These are phyloP conservation scores for Epirrhoe alternata DNA, from an alignment of 2,888 invertebrate genomes.

Conservation along the genomic window DNA sequence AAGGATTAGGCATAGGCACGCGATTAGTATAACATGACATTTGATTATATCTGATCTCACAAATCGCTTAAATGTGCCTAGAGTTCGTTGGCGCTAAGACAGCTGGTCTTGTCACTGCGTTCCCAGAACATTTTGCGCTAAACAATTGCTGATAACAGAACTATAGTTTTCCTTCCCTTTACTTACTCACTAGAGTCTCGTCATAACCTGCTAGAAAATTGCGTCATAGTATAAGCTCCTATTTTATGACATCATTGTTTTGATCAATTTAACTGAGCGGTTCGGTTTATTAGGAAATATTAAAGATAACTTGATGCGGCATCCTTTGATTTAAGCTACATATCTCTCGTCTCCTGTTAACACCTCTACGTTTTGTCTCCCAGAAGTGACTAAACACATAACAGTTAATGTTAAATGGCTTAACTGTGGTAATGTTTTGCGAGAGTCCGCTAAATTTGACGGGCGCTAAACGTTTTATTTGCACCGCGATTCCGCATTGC, in stretches of 20 bases:
- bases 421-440: constrained; percentile 69
- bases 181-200: constrained; percentile 20
- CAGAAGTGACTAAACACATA: constrained; percentile 54
- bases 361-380: constrained; percentile 28
- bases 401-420: constrained; percentile 68
- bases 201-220: constrained; percentile 23
- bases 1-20: constrained; percentile 26
- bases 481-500: constrained; percentile 60
- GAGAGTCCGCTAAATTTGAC: constrained; percentile 67
- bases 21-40: constrained; percentile 23
- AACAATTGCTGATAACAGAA: constrained; percentile 15
- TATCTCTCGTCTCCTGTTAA: constrained; percentile 26
- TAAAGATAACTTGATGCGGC: not conserved
- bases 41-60: constrained; percentile 5
- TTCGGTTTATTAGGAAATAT: not conserved
- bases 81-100: constrained; percentile 7
- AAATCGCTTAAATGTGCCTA: not conserved
- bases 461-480: constrained; percentile 65
- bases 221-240: constrained; percentile 26
- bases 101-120: constrained; percentile 14
- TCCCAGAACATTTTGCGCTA: constrained; percentile 16
- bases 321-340: constrained; percentile 17
- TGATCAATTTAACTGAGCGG: constrained; percentile 22
- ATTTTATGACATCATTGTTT: constrained; percentile 43
- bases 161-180: constrained; percentile 26